phyloP scores from a whole-genome alignment of 2,113 vertebrate species.

The Cyanocitta stelleri region DNA sequence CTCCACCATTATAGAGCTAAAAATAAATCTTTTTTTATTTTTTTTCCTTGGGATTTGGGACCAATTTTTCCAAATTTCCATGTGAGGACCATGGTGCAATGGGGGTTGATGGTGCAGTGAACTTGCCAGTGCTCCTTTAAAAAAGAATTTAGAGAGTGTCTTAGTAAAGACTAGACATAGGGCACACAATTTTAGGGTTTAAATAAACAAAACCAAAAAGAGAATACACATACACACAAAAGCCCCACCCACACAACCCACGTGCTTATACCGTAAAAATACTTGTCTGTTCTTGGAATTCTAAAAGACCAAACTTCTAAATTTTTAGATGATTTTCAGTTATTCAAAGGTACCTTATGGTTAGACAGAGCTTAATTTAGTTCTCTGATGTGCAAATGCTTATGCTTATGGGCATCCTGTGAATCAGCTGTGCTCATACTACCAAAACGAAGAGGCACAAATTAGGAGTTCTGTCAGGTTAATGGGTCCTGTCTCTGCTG shows the following conservation, averaged over 20 bases:
- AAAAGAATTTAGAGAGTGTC: background rate
- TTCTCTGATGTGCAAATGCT: background rate
- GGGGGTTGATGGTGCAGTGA: background rate
- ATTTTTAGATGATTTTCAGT: background rate
- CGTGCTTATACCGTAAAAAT: background rate
- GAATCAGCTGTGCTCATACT: background rate
- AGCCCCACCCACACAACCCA: background rate
- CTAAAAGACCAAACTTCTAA: background rate
- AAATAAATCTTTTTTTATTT: background rate
- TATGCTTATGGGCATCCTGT: background rate
- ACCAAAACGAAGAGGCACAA: background rate
- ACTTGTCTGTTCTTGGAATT: background rate
- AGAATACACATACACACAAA: background rate
- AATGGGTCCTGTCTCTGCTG: background rate
- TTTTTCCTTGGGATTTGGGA: accelerated
- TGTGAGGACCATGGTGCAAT: background rate
- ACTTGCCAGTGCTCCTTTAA: background rate
- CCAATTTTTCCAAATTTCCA: background rate
- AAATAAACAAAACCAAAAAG: background rate
- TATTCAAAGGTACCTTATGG: background rate
- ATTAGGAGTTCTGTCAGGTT: background rate
- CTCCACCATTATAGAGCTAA: background rate
- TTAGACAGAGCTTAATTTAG: background rate
- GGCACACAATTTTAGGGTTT: background rate
- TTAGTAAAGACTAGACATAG: background rate